Base-by-base conservation (phyloP, 2,113 vertebrate species). In the Struthidea cinerea region DNA sequence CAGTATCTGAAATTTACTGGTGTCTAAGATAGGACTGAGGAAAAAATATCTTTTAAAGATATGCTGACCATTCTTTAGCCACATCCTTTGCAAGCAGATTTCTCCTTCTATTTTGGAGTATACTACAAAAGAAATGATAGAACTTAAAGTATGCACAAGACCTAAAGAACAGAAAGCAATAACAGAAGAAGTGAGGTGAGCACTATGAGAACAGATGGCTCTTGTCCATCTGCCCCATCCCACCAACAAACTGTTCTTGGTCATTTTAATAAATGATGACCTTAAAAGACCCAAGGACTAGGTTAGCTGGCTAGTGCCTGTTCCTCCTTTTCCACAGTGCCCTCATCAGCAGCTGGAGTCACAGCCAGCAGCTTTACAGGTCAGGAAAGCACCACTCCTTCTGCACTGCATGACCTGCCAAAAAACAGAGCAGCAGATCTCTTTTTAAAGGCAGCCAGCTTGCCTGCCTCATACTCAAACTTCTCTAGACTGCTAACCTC, bases 11-110 rank as follows among this genome's bases (percentile, higher is more conserved):
- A 56, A 81, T 53, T 15, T 49, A 21, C 4, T 49, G 50, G 9
- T 68, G 5, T 44, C 56, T 55, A 24, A 46, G 26, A 28, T 10
- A 65, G 0, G 0, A 59, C 0, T 27, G 56, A 80, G 23, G 7
- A 32, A 39, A 84, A 83, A 57, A 21, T 24, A 13, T 47, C 46
- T 56, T 8, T 33, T 74, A 52, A 26, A 46, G 20, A 79, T 41
- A 26, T 37, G n/a, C 16, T 85, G 57, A 77, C 42, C 16, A 11
- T 53, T 80, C 49, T 24, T 82, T 11, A 77, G 18, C n/a, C 41
- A 67, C 6, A 84, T 19, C 27, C 11, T 82, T 44, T 75, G 44
- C 56, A 84, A 74, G 33, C 8, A 70, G 53, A 87, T 60, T 67
- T 49, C 16, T 16, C 30, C 19, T 92, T 70, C 60, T 59, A 8